Evolutionary conservation across 2,888 invertebrate genomes (phyloP), one percentile per base, ranked within the genome.

Genomic region (Spatulosminthurus flaviceps): DNA sequence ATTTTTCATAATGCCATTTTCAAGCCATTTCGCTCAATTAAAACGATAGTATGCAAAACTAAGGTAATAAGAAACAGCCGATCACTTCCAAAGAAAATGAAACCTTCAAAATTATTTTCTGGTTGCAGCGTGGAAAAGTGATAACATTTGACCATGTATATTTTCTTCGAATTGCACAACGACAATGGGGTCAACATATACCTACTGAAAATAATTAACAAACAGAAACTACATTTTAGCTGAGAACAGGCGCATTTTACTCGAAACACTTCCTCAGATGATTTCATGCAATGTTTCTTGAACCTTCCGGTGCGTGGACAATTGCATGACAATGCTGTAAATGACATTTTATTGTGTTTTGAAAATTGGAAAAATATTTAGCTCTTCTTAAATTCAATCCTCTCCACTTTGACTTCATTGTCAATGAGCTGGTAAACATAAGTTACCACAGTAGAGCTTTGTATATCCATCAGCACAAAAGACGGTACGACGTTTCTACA

Each of bases 381-480:
- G 73, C 74, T 79, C 87, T 97, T 97, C 88, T 96, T 97, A 88
- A 96, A 98, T 88, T 98, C 98, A 86, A 98, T 97, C 88, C 97
- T 91, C 88, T 98, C 98, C 1, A 99, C 98, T 90, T 98, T 98
- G n/a, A 99, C 98, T 88, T 99, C 98, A 86, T 98, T 97, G 1
- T 95, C 96, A 69, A 97, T 93, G 73, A 99, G 90, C 87, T 98
- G 97, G 89, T 99, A 99, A 1, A 99, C 96, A 87, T 99, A 99
- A 0, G 97, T 97, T 13, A 98, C 97, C 24, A 99, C 97, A 1
- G 96, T 97, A 0, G 96, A 93, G 87, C 97, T 96, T 89, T 99
- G 98, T 85, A 99, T 98, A 88, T 99, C 99, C 94, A 99, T 96
- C 78, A 99, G 90, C 0, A 98, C 98, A 88, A 99, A 99, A 0